A percentile compares a stretch with the other conserved stretches of the same genome.
Conservation (phyloP, 2,113 vertebrate species). For the Lophochroa leadbeateri region DNA sequence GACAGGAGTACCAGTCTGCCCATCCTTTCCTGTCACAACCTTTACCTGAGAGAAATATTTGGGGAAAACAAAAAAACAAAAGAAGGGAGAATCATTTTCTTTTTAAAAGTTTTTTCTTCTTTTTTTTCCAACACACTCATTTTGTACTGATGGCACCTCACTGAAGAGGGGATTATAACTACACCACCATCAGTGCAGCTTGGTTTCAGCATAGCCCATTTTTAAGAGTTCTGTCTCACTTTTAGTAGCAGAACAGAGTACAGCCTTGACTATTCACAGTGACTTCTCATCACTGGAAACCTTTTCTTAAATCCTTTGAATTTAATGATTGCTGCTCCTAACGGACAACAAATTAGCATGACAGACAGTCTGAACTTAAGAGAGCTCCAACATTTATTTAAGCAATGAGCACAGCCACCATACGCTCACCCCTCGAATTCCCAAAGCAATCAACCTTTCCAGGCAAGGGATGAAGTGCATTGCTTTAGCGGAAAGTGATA, state of each 20-base stretch:
- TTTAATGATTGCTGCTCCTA: conserved; percentile 49
- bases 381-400: conserved; percentile 71
- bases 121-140: not conserved
- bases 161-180: conserved; percentile 61
- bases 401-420: conserved; percentile 73
- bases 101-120: conserved; percentile 43
- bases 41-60: conserved; percentile 89
- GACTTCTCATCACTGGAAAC: not conserved
- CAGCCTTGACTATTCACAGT: not conserved
- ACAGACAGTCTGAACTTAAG: conserved; percentile 73
- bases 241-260: conserved; percentile 3
- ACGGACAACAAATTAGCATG: conserved; percentile 68
- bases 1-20: conserved; percentile 93
- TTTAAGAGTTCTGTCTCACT: conserved; percentile 22
- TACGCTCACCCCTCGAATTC: conserved; percentile 28
- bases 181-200: not conserved
- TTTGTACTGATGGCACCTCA: conserved; percentile 44
- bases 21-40: conserved; percentile 95
- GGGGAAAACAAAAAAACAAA: conserved; percentile 63
- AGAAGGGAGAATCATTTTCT: conserved; percentile 73
- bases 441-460: conserved; percentile 57
- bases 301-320: not conserved
- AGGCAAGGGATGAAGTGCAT: conserved; percentile 57
- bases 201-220: not conserved
- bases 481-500: conserved; percentile 73